A percentile compares a stretch with the other conserved stretches of the same genome.
Evolutionary conservation across 1,140 invertebrate species (phyloP).

Genomic region (Drosophila yakuba): DNA sequence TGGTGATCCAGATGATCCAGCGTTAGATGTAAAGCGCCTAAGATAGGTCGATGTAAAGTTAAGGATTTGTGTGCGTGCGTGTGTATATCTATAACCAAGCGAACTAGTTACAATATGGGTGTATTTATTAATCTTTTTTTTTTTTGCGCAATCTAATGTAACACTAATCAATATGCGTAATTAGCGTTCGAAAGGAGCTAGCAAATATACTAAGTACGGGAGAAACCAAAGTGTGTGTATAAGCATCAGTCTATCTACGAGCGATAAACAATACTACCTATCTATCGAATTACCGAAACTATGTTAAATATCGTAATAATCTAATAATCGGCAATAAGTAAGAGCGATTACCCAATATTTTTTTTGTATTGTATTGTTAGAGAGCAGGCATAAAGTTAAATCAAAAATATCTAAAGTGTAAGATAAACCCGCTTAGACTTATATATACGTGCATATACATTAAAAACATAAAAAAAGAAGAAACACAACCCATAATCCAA

Average conservation of each 20-base stretch:
- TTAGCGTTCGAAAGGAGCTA: slow-evolving; percentile 33
- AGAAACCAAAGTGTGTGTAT: slow-evolving; percentile 55
- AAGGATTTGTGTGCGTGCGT: slow-evolving; percentile 35
- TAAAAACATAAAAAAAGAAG: not conserved
- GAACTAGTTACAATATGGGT: slow-evolving; percentile 60
- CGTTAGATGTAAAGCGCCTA: slow-evolving; percentile 37
- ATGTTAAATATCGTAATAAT: slow-evolving; percentile 53
- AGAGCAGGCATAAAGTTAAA: slow-evolving; percentile 42
- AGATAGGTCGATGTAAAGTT: slow-evolving; percentile 18
- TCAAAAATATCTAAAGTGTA: slow-evolving; percentile 52
- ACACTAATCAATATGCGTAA: slow-evolving; percentile 44
- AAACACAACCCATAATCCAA: not conserved
- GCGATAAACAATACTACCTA: slow-evolving; percentile 49
- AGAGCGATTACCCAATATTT: slow-evolving; percentile 34
- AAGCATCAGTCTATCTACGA: slow-evolving; percentile 38
- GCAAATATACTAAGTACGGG: slow-evolving; percentile 26
- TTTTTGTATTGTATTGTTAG: slow-evolving; percentile 43
- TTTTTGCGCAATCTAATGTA: slow-evolving; percentile 29
- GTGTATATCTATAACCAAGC: slow-evolving; percentile 43
- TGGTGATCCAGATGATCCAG: not conserved
- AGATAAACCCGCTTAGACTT: slow-evolving; percentile 48
- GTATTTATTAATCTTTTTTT: slow-evolving; percentile 44
- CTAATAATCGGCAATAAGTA: slow-evolving; percentile 35
- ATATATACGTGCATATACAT: slow-evolving; percentile 32
- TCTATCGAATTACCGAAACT: slow-evolving; percentile 50